Percentiles rank a stretch among this genome's conserved stretches.
phyloP scores from a whole-genome alignment of 2,888 invertebrate genomes.

The Caenorhabditis panamensis region DNA sequence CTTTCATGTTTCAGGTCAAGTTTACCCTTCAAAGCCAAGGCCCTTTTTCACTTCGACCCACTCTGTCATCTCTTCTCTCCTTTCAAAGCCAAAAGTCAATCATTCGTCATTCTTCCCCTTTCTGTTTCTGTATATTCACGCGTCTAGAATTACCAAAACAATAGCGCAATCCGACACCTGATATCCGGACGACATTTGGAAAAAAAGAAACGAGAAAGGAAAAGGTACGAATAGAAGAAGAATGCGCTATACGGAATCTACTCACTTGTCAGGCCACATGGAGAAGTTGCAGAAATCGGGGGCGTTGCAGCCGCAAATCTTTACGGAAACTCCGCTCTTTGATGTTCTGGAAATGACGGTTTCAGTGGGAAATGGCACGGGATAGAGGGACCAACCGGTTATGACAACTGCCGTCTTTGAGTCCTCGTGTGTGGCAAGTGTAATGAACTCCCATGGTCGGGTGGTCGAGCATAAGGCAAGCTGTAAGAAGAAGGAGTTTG shows the following conservation, averaged over 20 bases:
- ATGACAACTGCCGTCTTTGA: conserved; percentile 63
- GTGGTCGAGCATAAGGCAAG: conserved; percentile 71
- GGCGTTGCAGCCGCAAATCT: conserved; percentile 66
- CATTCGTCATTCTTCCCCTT: conserved; percentile 23
- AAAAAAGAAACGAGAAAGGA: conserved; percentile 14
- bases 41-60: too few relatives aligned
- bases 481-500: conserved; percentile 56
- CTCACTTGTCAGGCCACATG: conserved; percentile 70
- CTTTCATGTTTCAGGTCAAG: not conserved
- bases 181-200: conserved; percentile 36
- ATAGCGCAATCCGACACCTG: conserved; percentile 46
- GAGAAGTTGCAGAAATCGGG: conserved; percentile 69
- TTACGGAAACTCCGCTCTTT: conserved; percentile 66
- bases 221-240: conserved; percentile 1
- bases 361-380: too few relatives aligned
- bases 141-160: conserved; percentile 44
- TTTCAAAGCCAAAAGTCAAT: conserved; percentile 27
- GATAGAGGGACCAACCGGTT: conserved; percentile 37
- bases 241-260: not conserved
- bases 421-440: conserved; percentile 66
- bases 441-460: conserved; percentile 71
- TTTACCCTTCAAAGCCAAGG: too few relatives aligned
- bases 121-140: conserved; percentile 27
- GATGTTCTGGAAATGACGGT: conserved; percentile 59
- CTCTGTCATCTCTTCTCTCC: not conserved